Conservation (phyloP, 2,888 invertebrate species). For the Muschampia plurimacula region DNA sequence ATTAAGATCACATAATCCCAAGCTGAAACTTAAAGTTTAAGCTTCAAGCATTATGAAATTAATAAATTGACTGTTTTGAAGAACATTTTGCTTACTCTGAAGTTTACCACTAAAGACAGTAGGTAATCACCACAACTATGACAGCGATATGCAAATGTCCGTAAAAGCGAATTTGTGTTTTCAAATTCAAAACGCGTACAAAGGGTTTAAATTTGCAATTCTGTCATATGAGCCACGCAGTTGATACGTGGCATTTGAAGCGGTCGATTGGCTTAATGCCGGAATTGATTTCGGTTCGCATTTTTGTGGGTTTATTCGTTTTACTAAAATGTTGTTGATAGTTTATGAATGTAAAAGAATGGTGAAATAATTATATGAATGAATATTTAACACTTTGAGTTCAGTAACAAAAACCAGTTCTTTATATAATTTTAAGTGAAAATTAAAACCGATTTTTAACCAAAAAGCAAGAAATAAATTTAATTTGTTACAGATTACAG, state of each 20-base stretch:
- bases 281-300: constrained; percentile 29
- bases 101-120: constrained; percentile 30
- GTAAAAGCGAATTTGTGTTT: constrained; percentile 84
- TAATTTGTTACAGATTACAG: too few relatives aligned
- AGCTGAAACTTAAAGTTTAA: too few relatives aligned
- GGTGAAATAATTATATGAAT: background rate
- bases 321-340: background rate
- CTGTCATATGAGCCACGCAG: constrained; percentile 78
- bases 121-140: constrained; percentile 71
- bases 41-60: background rate
- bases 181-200: constrained; percentile 81
- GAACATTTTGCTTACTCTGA: background rate
- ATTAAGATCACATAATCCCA: too few relatives aligned
- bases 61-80: too few relatives aligned
- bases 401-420: too few relatives aligned
- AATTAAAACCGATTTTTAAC: too few relatives aligned
- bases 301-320: constrained; percentile 30
- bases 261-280: constrained; percentile 65
- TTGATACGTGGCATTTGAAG: constrained; percentile 75
- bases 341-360: too few relatives aligned
- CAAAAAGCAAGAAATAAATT: too few relatives aligned
- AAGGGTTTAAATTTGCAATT: constrained; percentile 85
- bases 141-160: constrained; percentile 69
- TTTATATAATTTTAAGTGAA: too few relatives aligned
- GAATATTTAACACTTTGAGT: background rate